Evolutionary conservation across 2,797 vertebrate genomes (phyloP).

Genomic region (Anguilla megastoma): DNA sequence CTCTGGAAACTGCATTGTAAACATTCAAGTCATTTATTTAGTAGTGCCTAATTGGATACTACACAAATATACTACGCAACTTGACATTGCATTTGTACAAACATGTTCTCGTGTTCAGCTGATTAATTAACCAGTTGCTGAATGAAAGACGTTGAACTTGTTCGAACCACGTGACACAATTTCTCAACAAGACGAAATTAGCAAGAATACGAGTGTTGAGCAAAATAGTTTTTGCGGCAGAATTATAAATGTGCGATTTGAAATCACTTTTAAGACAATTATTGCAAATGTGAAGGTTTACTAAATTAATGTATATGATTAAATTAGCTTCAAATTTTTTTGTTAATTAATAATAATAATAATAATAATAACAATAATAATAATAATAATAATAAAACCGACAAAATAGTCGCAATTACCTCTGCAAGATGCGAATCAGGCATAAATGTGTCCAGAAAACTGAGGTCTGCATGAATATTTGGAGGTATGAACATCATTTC

Average conservation of each 20-base stretch:
- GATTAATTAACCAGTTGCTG: too few relatives aligned
- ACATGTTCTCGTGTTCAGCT: too few relatives aligned
- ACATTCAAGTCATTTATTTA: too few relatives aligned
- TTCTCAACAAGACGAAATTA: too few relatives aligned
- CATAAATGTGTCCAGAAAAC: slow-evolving; percentile 56
- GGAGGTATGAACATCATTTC: slow-evolving; percentile 12
- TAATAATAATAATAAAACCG: not conserved
- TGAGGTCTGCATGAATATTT: slow-evolving; percentile 36
- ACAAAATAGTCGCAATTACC: slow-evolving; percentile 53
- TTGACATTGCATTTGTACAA: too few relatives aligned
- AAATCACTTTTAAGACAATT: not conserved
- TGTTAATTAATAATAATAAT: not conserved
- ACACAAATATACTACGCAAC: too few relatives aligned
- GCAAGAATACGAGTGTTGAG: too few relatives aligned
- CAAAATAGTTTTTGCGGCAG: slow-evolving; percentile 45
- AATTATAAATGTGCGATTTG: not conserved
- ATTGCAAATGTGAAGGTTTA: not conserved
- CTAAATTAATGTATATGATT: not conserved
- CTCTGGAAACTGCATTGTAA: too few relatives aligned
- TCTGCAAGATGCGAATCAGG: slow-evolving; percentile 56
- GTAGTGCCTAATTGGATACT: too few relatives aligned
- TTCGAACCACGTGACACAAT: too few relatives aligned
- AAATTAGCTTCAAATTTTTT: not conserved
- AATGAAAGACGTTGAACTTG: too few relatives aligned
- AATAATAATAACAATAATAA: not conserved